Conservation (phyloP, 2,888 invertebrate genomes). For the Branchellion lobata region DNA sequence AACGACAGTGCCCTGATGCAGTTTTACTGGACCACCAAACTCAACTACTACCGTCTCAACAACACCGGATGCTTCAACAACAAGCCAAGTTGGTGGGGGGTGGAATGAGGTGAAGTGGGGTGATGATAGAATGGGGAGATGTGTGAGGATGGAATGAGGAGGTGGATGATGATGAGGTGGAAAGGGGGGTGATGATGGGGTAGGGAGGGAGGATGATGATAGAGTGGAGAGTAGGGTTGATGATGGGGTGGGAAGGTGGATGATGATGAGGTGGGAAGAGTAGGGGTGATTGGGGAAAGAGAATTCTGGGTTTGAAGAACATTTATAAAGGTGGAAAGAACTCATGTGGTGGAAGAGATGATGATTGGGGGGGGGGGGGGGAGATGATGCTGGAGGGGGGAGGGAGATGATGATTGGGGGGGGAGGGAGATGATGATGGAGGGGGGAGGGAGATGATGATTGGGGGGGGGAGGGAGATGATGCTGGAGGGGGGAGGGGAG, state of each 20-base stretch:
- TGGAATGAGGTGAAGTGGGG: not conserved
- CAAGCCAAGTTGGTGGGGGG: not conserved
- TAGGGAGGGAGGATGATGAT: not conserved
- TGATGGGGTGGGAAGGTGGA: not conserved
- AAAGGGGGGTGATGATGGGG: not conserved
- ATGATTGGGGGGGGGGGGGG: too few species aligned
- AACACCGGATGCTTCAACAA: not conserved
- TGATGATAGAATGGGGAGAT: not conserved
- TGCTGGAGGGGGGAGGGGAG: too few species aligned
- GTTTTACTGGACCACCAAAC: not conserved
- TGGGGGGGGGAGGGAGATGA: too few species aligned
- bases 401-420: too few species aligned
- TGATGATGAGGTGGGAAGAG: slow-evolving; percentile 17
- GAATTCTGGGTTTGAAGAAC: too few species aligned
- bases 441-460: too few species aligned
- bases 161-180: not conserved
- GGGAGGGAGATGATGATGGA: too few species aligned
- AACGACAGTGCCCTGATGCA: slow-evolving; percentile 8
- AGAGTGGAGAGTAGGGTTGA: not conserved
- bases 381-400: too few species aligned
- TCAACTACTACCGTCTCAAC: not conserved
- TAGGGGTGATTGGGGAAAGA: too few species aligned
- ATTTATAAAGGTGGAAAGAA: too few species aligned
- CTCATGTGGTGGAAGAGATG: too few species aligned
- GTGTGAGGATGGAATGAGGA: not conserved